Conservation (phyloP, 2,888 invertebrate species). For the Cephonodes hylas region DNA sequence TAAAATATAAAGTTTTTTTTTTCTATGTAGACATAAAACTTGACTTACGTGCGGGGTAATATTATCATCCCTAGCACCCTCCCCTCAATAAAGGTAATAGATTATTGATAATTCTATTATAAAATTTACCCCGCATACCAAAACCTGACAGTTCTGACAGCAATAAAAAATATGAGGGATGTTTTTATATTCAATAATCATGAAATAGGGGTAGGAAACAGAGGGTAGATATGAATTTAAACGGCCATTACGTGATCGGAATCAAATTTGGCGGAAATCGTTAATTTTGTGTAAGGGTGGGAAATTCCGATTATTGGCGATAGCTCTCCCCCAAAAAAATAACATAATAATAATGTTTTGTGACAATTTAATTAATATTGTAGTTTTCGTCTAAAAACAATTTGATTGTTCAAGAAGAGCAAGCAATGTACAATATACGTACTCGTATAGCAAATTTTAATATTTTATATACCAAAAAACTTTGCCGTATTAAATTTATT, state of each 20-base stretch:
- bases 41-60: no score
- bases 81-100: background rate
- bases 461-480: no score
- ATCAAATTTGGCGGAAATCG: background rate
- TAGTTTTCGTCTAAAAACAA: no score
- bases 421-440: no score
- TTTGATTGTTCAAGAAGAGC: background rate
- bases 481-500: background rate
- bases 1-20: no score
- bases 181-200: background rate
- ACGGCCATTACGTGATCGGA: background rate
- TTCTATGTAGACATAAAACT: no score
- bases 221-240: constrained; percentile 1
- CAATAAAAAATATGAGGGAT: background rate
- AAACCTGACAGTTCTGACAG: no score
- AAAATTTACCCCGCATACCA: background rate
- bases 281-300: background rate
- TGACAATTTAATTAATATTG: background rate
- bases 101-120: background rate
- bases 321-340: background rate
- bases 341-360: no score
- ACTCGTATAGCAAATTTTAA: background rate
- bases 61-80: no score
- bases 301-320: background rate
- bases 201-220: background rate